A percentile compares a stretch with the other conserved stretches of the same genome.
Conservation (phyloP, 2,888 invertebrate species). For the Cosmopolites sordidus region DNA sequence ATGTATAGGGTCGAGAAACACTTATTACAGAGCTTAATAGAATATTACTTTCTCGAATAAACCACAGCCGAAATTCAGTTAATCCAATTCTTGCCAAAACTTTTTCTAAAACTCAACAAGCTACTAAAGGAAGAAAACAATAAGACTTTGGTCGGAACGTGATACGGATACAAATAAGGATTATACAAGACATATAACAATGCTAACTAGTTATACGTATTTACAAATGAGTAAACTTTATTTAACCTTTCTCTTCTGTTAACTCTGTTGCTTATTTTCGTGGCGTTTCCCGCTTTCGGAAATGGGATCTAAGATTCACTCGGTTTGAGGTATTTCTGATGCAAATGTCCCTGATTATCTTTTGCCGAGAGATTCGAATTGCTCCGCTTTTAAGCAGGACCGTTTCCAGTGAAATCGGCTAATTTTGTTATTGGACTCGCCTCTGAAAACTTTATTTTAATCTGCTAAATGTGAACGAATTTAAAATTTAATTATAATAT, state of each 20-base stretch:
- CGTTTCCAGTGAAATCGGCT: constrained; percentile 10
- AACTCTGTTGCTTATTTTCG: constrained; percentile 39
- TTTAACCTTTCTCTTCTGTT: constrained; percentile 40
- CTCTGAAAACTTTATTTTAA: constrained; percentile 1
- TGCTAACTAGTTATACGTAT: constrained; percentile 39
- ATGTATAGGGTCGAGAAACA: too few species aligned
- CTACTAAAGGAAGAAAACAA: constrained; percentile 27
- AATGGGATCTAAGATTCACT: constrained; percentile 37
- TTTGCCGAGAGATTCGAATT: constrained; percentile 34
- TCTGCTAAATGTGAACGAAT: too few species aligned
- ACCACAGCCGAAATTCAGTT: neutral
- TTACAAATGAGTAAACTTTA: constrained; percentile 46
- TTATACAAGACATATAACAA: constrained; percentile 36
- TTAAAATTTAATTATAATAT: too few species aligned
- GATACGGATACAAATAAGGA: constrained; percentile 32
- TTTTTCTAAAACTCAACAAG: constrained; percentile 26
- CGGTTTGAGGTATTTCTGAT: constrained; percentile 44
- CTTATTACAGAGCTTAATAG: too few species aligned
- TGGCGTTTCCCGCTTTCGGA: constrained; percentile 29
- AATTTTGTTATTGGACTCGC: neutral
- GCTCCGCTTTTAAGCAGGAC: constrained; percentile 26
- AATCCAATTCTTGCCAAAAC: constrained; percentile 1
- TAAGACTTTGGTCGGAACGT: constrained; percentile 32
- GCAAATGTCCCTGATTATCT: constrained; percentile 43
- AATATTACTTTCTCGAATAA: too few species aligned